Conservation (phyloP, 2,888 invertebrate genomes). For the Coelopa pilipes region DNA sequence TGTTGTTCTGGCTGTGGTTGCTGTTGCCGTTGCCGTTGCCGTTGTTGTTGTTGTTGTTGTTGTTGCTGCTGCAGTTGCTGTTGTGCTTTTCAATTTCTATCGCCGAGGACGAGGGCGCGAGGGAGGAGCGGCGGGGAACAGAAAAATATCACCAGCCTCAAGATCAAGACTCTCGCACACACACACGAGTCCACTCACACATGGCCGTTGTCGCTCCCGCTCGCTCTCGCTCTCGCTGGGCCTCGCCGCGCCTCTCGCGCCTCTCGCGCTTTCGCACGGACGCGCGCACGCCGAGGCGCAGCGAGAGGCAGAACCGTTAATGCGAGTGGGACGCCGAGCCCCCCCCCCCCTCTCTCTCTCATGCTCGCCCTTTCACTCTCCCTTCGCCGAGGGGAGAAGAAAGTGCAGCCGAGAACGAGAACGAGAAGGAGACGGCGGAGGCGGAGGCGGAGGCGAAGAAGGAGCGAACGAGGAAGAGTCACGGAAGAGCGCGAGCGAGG, state of each 20-base stretch:
- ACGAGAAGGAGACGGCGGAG: too few relatives aligned
- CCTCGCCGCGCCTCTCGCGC: too few relatives aligned
- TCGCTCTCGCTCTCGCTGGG: not conserved
- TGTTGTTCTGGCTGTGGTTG: too few relatives aligned
- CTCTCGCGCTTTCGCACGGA: too few relatives aligned
- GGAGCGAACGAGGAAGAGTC: too few relatives aligned
- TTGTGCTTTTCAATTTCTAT: conserved; percentile 63
- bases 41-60: conserved; percentile 32
- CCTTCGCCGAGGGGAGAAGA: conserved; percentile 8
- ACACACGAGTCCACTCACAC: not conserved
- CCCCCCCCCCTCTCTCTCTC: too few relatives aligned
- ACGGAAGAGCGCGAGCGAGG: too few relatives aligned
- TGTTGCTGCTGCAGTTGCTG: conserved; percentile 36
- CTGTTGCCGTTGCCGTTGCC: conserved; percentile 4
- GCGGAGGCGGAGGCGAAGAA: too few relatives aligned
- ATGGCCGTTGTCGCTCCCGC: conserved; percentile 27
- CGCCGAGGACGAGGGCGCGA: conserved; percentile 32
- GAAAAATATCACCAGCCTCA: conserved; percentile 56
- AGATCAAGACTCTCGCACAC: conserved; percentile 55
- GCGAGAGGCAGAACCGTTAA: conserved; percentile 53
- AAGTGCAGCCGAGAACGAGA: too few relatives aligned
- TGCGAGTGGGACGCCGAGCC: conserved; percentile 47
- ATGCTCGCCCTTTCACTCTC: too few relatives aligned
- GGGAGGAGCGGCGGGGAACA: not conserved
- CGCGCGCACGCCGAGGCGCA: too few relatives aligned